Base-by-base conservation (phyloP, 2,113 vertebrate genomes). In the Phainopepla nitens region DNA sequence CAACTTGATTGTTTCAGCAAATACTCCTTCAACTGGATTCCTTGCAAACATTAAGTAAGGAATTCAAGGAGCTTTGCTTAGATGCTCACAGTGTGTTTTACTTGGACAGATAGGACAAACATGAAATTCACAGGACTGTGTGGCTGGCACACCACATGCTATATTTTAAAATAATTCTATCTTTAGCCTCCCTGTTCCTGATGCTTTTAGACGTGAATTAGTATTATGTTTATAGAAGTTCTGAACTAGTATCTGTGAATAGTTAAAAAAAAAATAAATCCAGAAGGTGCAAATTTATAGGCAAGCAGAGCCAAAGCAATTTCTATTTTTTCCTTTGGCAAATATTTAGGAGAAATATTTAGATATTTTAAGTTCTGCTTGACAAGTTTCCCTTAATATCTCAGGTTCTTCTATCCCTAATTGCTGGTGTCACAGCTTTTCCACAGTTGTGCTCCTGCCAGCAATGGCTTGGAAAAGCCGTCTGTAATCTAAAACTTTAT, bases 301-400 rank as follows among this genome's bases (percentile, higher is more conserved):
- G 88, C 51, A 87, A 90, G 56, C 54, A 80, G 42, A 95, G 93
- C 92, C 92, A 94, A 95, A 90, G 49, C 47, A 86, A 82, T 88
- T 90, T 94, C 44, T 80, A 4, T 90, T 88, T 96, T 54, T 81
- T 85, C 53, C 80, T 96, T 77, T 18, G 16, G 65, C 1, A 2
- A 93, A 80, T 87, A 90, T 82, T 94, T 92, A 82, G 79, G 62
- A 93, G 81, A 95, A 94, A 95, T 84, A 90, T 94, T 96, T 95
- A 87, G 86, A 89, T 78, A 60, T 87, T 79, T 94, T 88, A 94
- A 77, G 45, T 72, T 89, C 87, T 88, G 91, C 68, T 68, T 25
- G 60, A 78, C 90, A 93, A 93, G 85, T 94, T 93, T 82, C 50
- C 16, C 56, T 69, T 81, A 70, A 61, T 96, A 84, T 82, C 81